Percentiles rank a stretch among this genome's conserved stretches.
These are phyloP conservation scores for Aegithalos caudatus DNA, from an alignment of 2,113 vertebrate genomes.

Conservation along the genomic window DNA sequence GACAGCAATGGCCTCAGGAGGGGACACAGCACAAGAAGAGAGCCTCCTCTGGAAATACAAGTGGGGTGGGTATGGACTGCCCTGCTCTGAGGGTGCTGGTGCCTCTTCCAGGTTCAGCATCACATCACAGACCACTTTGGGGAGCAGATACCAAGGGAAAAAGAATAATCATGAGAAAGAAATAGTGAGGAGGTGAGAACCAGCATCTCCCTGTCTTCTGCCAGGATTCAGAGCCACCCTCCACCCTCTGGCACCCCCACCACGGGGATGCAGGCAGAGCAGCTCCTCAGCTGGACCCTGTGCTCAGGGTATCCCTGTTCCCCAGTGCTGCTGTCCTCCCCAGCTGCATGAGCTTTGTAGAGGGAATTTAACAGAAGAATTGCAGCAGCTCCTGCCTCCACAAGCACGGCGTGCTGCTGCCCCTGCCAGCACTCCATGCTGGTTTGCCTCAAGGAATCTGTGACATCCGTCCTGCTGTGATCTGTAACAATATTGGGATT, in stretches of 20 bases:
- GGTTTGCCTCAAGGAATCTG: constrained; percentile 54
- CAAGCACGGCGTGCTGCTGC: background rate
- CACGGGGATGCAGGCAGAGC: background rate
- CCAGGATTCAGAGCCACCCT: background rate
- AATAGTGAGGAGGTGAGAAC: accelerated
- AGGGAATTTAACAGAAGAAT: background rate
- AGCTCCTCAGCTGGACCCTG: background rate
- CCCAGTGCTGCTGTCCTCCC: background rate
- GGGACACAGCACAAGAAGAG: too few species aligned
- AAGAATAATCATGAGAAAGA: background rate
- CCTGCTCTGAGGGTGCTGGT: background rate
- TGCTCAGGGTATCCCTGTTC: background rate
- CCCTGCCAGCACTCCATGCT: background rate
- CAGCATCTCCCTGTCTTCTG: background rate
- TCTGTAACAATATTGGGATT: constrained; percentile 64
- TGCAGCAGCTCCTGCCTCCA: background rate
- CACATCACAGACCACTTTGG: background rate
- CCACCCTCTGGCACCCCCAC: background rate
- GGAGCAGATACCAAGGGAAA: background rate
- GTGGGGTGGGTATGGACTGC: background rate
- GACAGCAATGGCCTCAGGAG: accelerated
- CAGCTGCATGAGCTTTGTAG: background rate
- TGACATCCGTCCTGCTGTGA: constrained; percentile 49
- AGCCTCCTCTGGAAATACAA: background rate
- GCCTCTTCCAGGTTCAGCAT: background rate